Base-by-base conservation (phyloP, 2,797 vertebrate species). In the Oryzias sinensis region DNA sequence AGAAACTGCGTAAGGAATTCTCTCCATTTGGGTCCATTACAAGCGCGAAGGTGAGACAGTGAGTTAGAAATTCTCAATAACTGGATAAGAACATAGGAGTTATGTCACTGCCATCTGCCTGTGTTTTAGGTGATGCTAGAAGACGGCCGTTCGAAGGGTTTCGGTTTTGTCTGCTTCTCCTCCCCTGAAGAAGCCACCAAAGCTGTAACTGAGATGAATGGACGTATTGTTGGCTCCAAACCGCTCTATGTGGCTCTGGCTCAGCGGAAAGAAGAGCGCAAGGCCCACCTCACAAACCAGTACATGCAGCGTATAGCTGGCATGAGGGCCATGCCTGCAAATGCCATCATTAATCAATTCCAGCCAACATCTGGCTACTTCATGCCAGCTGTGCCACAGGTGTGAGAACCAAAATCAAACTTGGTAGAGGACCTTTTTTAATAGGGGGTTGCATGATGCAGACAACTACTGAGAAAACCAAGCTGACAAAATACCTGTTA, bases 231-330 rank as follows among this genome's bases (percentile, higher is more conserved):
- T 70, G 97, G 97, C 80, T 98, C 97, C 53, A 99, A 99, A 85
- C 97, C 97, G 0, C 82, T 99, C 29, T 99, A 99, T 0, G 97
- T 99, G 49, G 97, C 97, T 0, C 91, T 99, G 2, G 97, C 97
- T 0, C 97, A 99, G 71, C 94, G 97, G 82, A 99, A 99, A 72
- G 97, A 99, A 53, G 97, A 98, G 85, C 92, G 97, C 27, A 99
- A 99, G 82, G 97, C 97, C 67, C 97, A 99, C 59, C 93, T 99
- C 25, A 99, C 97, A 48, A 99, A 98, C 76, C 97, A 99, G 87
- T 99, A 99, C 82, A 98, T 99, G 97, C 97, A 99, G 79, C 94
- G 97, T 14, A 98, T 99, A 2, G 96, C 97, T 4, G 97, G 97
- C 42, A 98, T 99, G 97, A 93, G 97, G 62, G 95, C 97, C n/a